Evolutionary conservation across 2,113 vertebrate species (phyloP).

Genomic region (Macaca mulatta): DNA sequence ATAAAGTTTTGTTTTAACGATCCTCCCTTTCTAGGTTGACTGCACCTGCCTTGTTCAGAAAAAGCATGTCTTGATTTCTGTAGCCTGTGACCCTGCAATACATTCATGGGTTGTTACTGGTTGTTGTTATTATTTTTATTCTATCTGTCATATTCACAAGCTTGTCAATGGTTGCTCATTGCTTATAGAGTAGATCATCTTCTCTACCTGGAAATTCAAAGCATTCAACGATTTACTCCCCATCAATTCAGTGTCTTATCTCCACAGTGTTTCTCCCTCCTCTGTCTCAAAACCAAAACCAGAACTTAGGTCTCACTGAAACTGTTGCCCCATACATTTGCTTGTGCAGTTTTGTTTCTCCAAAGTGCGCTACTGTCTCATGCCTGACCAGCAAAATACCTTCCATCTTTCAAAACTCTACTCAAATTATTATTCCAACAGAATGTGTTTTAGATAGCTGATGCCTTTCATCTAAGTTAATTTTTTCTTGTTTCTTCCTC

Average conservation of each 20-base stretch:
- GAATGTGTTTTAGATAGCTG: neutral
- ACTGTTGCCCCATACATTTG: neutral
- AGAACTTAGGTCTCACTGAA: neutral
- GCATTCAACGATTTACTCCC: neutral
- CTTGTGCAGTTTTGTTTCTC: neutral
- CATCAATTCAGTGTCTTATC: neutral
- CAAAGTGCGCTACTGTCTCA: neutral
- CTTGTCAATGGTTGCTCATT: neutral
- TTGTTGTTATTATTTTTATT: no score
- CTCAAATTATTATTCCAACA: neutral
- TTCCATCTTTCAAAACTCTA: neutral
- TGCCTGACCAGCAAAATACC: neutral
- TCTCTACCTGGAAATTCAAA: neutral
- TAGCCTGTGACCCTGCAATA: neutral
- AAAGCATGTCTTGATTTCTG: neutral
- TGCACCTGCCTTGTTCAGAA: neutral
- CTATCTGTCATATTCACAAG: neutral
- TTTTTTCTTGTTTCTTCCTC: neutral
- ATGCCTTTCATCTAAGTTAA: neutral
- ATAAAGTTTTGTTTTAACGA: neutral
- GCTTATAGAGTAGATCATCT: neutral
- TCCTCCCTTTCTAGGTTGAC: neutral
- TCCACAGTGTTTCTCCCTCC: neutral
- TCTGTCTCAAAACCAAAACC: neutral
- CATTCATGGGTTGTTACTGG: neutral